Evolutionary conservation across 2,888 invertebrate species (phyloP).

Genomic region (Dynastes maya): DNA sequence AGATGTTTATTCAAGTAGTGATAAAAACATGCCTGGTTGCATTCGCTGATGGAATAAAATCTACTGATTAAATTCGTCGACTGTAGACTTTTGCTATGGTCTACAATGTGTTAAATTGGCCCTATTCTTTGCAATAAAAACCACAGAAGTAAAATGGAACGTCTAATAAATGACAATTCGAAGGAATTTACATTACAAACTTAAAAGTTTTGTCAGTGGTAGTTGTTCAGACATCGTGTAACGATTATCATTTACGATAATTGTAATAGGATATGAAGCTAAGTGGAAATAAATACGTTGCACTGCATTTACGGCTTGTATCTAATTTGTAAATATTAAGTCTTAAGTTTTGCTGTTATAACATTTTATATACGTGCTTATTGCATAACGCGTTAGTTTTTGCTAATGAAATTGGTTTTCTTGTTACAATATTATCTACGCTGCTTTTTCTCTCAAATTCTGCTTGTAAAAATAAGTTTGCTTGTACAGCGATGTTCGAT

Average conservation of each 20-base stretch:
- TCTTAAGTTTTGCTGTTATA: slow-evolving; percentile 43
- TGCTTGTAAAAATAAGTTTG: neutral
- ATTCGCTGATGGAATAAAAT: too few relatives aligned
- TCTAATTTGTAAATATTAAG: slow-evolving; percentile 35
- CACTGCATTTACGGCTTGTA: slow-evolving; percentile 41
- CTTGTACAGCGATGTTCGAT: neutral
- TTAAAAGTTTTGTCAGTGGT: neutral
- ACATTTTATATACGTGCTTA: slow-evolving; percentile 32
- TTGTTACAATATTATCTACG: slow-evolving; percentile 13
- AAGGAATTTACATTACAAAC: neutral
- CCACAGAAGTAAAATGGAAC: too few relatives aligned
- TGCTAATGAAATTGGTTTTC: slow-evolving; percentile 37
- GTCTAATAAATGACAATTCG: neutral
- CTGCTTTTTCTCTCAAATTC: slow-evolving; percentile 6
- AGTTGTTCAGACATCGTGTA: neutral
- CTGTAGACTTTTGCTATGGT: too few relatives aligned
- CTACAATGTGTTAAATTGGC: too few relatives aligned
- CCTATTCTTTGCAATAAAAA: too few relatives aligned
- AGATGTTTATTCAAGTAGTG: too few relatives aligned
- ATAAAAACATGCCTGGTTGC: too few relatives aligned
- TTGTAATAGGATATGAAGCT: neutral
- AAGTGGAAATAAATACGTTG: slow-evolving; percentile 8
- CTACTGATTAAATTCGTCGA: too few relatives aligned
- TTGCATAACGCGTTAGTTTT: slow-evolving; percentile 28
- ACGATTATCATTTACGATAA: slow-evolving; percentile 8